phyloP scores from a whole-genome alignment of 2,113 vertebrate genomes.

The Muntiacus reevesi region DNA sequence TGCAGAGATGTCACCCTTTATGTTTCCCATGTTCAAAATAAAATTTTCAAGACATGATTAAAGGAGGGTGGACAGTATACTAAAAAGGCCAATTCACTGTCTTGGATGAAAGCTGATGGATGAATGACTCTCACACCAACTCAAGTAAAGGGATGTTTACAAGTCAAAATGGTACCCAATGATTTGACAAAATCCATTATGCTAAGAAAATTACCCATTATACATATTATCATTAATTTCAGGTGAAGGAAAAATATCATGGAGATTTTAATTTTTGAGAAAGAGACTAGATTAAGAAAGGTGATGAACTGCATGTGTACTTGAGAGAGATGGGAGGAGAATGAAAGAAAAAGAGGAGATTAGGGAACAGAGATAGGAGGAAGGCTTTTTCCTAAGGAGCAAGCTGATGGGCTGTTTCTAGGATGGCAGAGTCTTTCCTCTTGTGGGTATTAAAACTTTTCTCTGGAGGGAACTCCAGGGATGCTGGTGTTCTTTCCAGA shows the following conservation, averaged over 20 bases:
- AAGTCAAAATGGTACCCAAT: background rate
- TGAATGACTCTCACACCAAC: background rate
- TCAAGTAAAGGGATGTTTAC: background rate
- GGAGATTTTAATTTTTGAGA: conserved; percentile 36
- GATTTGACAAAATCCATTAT: conserved; percentile 5
- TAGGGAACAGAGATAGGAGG: background rate
- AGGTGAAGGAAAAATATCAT: conserved; percentile 30
- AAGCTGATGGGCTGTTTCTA: background rate
- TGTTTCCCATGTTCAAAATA: conserved; percentile 60
- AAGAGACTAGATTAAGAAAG: conserved; percentile 9
- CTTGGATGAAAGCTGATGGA: background rate
- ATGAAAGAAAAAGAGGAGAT: background rate
- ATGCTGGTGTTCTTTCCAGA: background rate
- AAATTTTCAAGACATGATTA: conserved; percentile 26
- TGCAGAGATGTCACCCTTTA: conserved; percentile 30
- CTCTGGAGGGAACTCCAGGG: background rate
- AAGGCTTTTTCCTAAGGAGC: background rate
- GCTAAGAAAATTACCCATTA: background rate
- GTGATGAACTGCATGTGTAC: background rate
- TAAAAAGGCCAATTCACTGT: conserved; percentile 3
- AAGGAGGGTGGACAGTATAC: conserved; percentile 12
- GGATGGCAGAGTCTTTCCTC: background rate
- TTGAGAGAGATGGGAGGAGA: background rate
- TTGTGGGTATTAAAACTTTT: background rate
- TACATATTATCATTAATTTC: conserved; percentile 12